A percentile compares a stretch with the other conserved stretches of the same genome.
Conservation (phyloP, 2,888 invertebrate genomes). For the Dendrolimus pini region DNA sequence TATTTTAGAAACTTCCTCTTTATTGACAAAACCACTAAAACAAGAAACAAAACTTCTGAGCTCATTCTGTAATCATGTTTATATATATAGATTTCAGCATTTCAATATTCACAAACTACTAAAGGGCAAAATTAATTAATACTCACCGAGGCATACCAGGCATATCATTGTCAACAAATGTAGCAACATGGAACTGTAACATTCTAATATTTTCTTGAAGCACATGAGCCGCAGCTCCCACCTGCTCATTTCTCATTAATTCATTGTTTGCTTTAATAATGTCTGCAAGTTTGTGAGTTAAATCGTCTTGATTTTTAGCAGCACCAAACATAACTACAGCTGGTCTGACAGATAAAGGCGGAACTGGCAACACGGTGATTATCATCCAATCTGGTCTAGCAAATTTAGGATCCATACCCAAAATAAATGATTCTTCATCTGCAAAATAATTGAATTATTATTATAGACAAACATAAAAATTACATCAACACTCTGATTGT, state of each 20-base stretch:
- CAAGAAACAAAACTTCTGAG: too few species aligned
- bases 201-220: constrained; percentile 97
- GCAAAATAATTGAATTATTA: constrained; percentile 16
- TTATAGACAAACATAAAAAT: neutral
- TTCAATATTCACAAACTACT: too few species aligned
- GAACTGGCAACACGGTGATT: constrained; percentile 96
- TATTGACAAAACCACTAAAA: too few species aligned
- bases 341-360: constrained; percentile 96
- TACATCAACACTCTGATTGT: too few species aligned
- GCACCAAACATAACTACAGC: constrained; percentile 99
- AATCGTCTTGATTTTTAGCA: constrained; percentile 98
- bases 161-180: constrained; percentile 98
- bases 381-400: constrained; percentile 99
- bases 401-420: constrained; percentile 97
- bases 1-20: too few species aligned
- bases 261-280: constrained; percentile 99
- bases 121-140: too few species aligned
- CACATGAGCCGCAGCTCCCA: constrained; percentile 98
- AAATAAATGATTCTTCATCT: constrained; percentile 96
- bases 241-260: constrained; percentile 94
- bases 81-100: too few species aligned
- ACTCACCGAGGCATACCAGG: constrained; percentile 93
- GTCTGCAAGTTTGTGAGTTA: constrained; percentile 98
- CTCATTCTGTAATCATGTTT: too few species aligned
- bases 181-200: constrained; percentile 99